These are phyloP conservation scores for Calyptommatus sinebrachiatus DNA, from an alignment of 2,113 vertebrate species.

Conservation along the genomic window DNA sequence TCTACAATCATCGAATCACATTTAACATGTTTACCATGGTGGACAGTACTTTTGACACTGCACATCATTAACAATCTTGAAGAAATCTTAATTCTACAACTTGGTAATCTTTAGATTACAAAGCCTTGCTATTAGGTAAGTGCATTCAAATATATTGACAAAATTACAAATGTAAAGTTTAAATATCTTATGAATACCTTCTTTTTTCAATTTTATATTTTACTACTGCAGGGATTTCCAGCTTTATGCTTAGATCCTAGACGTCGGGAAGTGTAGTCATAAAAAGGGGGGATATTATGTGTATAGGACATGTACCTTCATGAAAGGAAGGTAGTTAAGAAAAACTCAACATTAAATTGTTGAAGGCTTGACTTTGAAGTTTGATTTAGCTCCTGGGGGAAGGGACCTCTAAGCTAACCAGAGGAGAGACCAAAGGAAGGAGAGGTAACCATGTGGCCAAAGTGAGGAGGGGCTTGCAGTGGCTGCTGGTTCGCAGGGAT, in stretches of 20 bases:
- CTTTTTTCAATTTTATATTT: neutral
- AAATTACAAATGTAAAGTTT: conserved; percentile 24
- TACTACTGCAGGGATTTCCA: neutral
- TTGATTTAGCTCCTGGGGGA: neutral
- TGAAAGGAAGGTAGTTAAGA: neutral
- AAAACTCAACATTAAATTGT: neutral
- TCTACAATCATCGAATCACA: conserved; percentile 75
- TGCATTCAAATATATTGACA: conserved; percentile 23
- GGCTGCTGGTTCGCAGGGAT: no score
- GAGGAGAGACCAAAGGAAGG: no score
- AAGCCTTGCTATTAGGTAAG: neutral
- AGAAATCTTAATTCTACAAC: conserved; percentile 55
- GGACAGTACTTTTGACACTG: conserved; percentile 49
- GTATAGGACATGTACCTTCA: neutral
- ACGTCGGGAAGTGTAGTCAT: neutral
- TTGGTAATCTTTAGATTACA: conserved; percentile 27
- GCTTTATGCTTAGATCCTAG: neutral
- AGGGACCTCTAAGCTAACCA: no score
- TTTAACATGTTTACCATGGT: conserved; percentile 64
- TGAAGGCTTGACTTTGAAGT: neutral
- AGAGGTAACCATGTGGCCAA: no score
- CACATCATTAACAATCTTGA: conserved; percentile 48
- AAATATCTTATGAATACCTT: conserved; percentile 8
- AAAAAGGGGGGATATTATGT: neutral
- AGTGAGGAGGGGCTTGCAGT: no score